Evolutionary conservation across 1,140 invertebrate species (phyloP).

Genomic region (Geopemphigus sp.): DNA sequence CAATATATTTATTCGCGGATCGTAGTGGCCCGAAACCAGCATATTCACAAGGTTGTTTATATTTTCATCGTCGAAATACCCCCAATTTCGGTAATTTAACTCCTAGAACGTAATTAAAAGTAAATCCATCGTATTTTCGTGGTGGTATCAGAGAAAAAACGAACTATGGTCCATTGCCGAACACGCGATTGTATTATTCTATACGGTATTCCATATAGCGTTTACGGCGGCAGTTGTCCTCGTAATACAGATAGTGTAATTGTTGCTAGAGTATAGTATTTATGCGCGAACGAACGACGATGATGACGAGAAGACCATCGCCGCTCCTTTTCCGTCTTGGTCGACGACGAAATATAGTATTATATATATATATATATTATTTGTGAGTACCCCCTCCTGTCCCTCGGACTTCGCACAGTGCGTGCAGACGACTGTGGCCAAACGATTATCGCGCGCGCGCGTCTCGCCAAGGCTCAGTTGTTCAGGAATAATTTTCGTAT

Average conservation of each 20-base stretch:
- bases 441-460: conserved; percentile 3
- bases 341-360: conserved; percentile 3
- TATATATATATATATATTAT: no score
- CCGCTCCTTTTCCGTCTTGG: conserved; percentile 37
- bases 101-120: no score
- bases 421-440: not conserved
- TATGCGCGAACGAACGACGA: not conserved
- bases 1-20: no score
- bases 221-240: not conserved
- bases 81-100: no score
- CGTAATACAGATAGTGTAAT: not conserved
- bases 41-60: no score
- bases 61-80: no score
- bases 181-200: no score
- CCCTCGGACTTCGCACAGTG: not conserved
- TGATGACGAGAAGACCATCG: conserved; percentile 5
- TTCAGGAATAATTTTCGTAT: not conserved
- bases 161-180: no score
- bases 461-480: no score
- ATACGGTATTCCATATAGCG: not conserved
- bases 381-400: not conserved
- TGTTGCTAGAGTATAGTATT: not conserved
- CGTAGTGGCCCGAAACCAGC: no score
- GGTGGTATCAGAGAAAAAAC: no score
- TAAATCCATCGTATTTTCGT: no score